phyloP scores from a whole-genome alignment of 2,113 vertebrate genomes.

The Elanoides forficatus region DNA sequence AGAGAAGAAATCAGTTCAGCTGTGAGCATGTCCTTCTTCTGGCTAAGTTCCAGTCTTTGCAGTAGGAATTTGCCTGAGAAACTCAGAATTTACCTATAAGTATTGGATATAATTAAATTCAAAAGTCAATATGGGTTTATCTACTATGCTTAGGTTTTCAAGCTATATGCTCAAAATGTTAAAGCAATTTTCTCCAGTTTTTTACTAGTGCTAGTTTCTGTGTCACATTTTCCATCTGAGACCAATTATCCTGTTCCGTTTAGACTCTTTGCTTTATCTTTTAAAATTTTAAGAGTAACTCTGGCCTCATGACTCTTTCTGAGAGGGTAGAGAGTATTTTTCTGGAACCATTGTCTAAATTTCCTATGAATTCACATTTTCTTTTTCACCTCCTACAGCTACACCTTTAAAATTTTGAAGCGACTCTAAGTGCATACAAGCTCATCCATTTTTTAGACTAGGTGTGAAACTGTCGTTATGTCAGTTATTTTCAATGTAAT shows the following conservation, averaged over 20 bases:
- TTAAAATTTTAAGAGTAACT: neutral
- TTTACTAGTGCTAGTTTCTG: neutral
- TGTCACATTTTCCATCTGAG: neutral
- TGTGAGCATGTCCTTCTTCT: neutral
- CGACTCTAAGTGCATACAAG: accelerated
- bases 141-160: neutral
- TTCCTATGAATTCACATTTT: neutral
- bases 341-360: neutral
- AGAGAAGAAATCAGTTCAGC: neutral
- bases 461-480: neutral
- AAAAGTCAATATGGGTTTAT: neutral
- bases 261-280: neutral
- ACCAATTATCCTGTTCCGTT: neutral
- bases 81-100: neutral
- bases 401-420: neutral
- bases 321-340: neutral
- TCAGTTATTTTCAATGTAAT: neutral
- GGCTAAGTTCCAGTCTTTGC: neutral
- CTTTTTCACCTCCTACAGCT: neutral
- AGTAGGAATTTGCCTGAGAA: neutral
- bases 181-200: neutral
- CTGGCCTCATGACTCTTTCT: neutral
- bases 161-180: neutral
- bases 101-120: neutral
- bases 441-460: neutral